phyloP scores from a whole-genome alignment of 1,140 invertebrate genomes.

The Cephus cinctus region DNA sequence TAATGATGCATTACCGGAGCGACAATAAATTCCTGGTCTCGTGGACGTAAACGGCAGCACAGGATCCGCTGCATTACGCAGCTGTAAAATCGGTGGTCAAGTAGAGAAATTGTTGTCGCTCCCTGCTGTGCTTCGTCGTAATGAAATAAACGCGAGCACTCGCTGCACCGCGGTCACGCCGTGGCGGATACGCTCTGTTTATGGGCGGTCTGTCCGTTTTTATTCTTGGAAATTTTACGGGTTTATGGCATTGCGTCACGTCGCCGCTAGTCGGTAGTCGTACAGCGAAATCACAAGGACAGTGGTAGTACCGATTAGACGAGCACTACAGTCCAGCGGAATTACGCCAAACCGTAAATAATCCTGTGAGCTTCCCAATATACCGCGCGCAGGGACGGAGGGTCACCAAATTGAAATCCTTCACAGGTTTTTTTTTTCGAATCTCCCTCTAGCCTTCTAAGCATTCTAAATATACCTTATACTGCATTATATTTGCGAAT shows the following conservation, averaged over 20 bases:
- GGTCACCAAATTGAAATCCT: too few species aligned
- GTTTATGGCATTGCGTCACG: neutral
- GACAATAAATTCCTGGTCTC: slow-evolving; percentile 14
- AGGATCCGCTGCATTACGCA: too few species aligned
- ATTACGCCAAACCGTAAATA: neutral
- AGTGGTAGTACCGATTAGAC: neutral
- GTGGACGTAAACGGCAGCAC: neutral
- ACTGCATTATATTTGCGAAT: too few species aligned
- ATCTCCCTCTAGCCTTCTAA: too few species aligned
- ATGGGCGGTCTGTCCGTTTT: slow-evolving; percentile 2
- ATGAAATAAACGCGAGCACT: slow-evolving; percentile 7
- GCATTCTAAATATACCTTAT: too few species aligned
- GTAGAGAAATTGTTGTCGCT: neutral
- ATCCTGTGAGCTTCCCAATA: too few species aligned
- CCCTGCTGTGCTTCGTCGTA: slow-evolving; percentile 1
- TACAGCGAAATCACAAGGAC: too few species aligned
- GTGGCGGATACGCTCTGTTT: slow-evolving; percentile 9
- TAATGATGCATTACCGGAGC: slow-evolving; percentile 17
- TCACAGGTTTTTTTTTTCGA: too few species aligned
- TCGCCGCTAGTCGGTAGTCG: neutral
- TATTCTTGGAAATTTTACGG: neutral
- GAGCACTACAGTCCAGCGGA: neutral
- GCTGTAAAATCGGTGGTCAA: neutral
- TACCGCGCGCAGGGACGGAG: too few species aligned
- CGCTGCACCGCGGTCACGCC: slow-evolving; percentile 2